Base-by-base conservation (phyloP, 2,888 invertebrate genomes). In the Diarsia dahlii region DNA sequence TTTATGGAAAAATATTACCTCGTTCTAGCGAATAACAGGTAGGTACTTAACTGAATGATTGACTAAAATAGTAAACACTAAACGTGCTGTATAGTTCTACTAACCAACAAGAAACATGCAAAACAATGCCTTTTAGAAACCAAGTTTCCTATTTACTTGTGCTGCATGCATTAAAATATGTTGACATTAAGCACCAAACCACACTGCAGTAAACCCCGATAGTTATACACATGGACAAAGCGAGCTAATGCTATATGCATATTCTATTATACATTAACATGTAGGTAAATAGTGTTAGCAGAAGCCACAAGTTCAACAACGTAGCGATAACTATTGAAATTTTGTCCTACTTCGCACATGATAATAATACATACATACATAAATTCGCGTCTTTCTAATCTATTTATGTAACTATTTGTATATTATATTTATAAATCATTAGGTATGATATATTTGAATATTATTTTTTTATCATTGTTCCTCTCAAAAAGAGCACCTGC, bases 251-350 rank as follows among this genome's bases (percentile, higher is more conserved):
- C 77, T 82, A 84, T 88, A 86, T 88, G 87, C 84, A 84, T 76
- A 80, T 89, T 85, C 91, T 91, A 76, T 78, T 74, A 70, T 65
- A 80, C 74, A 83, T 80, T 82, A 80, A 67, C 76, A 46, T 89
- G 91, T 85, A 76, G 78, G 84, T 34, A 81, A 70, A 74, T 74
- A 68, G 67, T 76, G 77, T 80, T 76, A 81, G 81, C 76, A 84
- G 84, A 84, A 75, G 83, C 80, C 76, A 81, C 84, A 84, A 86
- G 81, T 84, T 84, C 84, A 85, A 81, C 78, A 81, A 73, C 58
- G 78, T 28, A 62, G 84, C 80, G 91, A 91, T 92, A 92, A 89
- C 77, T 91, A 92, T 92, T 92, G 79, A 90, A 92, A 92, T 92
- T 89, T 88, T 87, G 91, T 87, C 86, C 92, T 81, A 91, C 87